Conservation (phyloP, 2,113 vertebrate species). For the Oncorhynchus mykiss region DNA sequence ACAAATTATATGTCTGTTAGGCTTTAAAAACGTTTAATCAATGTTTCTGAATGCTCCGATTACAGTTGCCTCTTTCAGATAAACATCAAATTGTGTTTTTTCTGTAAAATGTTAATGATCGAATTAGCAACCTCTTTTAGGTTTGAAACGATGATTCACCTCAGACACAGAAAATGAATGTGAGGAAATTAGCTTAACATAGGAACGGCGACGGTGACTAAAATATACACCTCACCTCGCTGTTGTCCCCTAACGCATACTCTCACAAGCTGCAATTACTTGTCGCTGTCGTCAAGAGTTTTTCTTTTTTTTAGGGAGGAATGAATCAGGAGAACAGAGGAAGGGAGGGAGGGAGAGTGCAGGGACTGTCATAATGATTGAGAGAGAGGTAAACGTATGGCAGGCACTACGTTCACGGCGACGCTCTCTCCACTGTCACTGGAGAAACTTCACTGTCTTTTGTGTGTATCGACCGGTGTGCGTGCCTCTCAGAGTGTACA, state of each 20-base stretch:
- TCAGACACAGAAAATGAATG: background rate
- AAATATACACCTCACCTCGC: background rate
- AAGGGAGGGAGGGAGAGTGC: background rate
- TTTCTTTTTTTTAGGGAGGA: background rate
- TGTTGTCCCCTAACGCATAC: background rate
- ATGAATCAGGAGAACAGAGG: background rate
- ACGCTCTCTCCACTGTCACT: background rate
- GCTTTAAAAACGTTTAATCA: too few species aligned
- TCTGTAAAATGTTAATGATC: too few species aligned
- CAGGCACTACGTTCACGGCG: background rate
- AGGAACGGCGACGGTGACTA: background rate
- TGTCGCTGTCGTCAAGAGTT: background rate
- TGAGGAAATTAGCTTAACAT: background rate
- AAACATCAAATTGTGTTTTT: too few species aligned
- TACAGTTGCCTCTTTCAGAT: too few species aligned
- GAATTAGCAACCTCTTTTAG: too few species aligned
- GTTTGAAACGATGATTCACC: background rate
- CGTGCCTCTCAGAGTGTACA: background rate
- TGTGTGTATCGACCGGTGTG: background rate
- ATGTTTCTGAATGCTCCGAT: too few species aligned
- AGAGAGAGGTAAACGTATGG: background rate
- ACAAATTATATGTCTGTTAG: too few species aligned
- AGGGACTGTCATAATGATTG: background rate
- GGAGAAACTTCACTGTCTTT: background rate
- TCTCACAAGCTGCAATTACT: background rate